Evolutionary conservation across 2,888 invertebrate genomes (phyloP).

Genomic region (Spodoptera picta): DNA sequence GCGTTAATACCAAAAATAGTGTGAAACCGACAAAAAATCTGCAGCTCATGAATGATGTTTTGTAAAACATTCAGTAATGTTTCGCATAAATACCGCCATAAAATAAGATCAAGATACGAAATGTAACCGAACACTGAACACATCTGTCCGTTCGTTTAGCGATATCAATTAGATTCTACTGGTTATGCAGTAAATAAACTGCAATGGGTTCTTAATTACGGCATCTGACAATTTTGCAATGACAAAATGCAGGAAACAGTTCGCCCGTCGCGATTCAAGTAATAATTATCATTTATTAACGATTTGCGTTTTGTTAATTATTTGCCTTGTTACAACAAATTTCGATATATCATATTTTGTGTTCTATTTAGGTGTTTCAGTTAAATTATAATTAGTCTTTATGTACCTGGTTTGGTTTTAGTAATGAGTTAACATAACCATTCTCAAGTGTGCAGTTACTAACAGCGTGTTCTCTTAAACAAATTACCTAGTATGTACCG

Average conservation of each 20-base stretch:
- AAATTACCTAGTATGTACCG: constrained; percentile 42
- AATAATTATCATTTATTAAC: constrained; percentile 23
- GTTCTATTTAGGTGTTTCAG: no score
- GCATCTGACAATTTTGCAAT: constrained; percentile 27
- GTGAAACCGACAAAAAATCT: background rate
- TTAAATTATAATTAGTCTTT: background rate
- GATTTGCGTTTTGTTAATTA: constrained; percentile 1
- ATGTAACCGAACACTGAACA: constrained; percentile 30
- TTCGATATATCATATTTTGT: background rate
- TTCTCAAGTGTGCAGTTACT: constrained; percentile 18
- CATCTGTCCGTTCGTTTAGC: constrained; percentile 36
- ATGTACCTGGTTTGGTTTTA: constrained; percentile 5
- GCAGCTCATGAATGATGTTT: constrained; percentile 20
- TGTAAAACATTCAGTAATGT: constrained; percentile 32
- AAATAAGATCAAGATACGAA: constrained; percentile 36
- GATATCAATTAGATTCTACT: constrained; percentile 35
- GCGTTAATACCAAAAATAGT: constrained; percentile 2
- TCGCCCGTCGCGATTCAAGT: constrained; percentile 2
- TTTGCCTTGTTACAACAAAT: constrained; percentile 3
- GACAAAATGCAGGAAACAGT: constrained; percentile 14
- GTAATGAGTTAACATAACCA: constrained; percentile 19
- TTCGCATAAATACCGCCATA: constrained; percentile 35
- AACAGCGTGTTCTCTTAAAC: constrained; percentile 25
- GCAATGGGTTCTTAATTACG: constrained; percentile 25
- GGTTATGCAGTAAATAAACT: constrained; percentile 22